A percentile compares a stretch with the other conserved stretches of the same genome.
Evolutionary conservation across 2,113 vertebrate species (phyloP).

Genomic region (Marmota flaviventris): DNA sequence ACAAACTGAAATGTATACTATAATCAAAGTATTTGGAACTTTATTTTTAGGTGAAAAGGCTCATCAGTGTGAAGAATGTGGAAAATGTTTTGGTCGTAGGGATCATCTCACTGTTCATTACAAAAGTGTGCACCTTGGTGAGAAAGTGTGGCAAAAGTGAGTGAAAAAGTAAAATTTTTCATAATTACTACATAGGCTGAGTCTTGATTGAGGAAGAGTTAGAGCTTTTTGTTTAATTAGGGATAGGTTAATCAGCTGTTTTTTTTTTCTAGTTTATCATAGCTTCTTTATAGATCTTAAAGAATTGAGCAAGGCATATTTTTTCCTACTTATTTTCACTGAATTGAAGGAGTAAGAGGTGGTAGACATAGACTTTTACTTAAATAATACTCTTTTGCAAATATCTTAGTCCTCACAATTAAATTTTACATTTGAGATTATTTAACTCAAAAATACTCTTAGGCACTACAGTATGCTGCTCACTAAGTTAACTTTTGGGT

Average conservation of each 20-base stretch:
- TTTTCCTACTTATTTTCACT: background rate
- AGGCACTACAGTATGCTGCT: background rate
- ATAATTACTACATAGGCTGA: background rate
- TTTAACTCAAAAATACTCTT: background rate
- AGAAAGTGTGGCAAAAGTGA: slow-evolving; percentile 99
- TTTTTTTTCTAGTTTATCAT: background rate
- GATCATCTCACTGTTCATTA: slow-evolving; percentile 99
- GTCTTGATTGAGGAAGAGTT: background rate
- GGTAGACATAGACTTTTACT: background rate
- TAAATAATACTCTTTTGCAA: background rate
- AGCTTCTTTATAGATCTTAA: background rate
- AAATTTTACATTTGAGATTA: background rate
- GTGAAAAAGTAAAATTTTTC: slow-evolving; percentile 66
- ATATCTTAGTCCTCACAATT: background rate
- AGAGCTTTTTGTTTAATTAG: background rate
- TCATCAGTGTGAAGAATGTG: slow-evolving; percentile 99
- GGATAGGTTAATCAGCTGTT: background rate
- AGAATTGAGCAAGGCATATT: background rate
- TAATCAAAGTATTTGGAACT: slow-evolving; percentile 35
- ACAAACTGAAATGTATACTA: background rate
- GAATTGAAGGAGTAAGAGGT: background rate
- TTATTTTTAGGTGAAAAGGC: slow-evolving; percentile 94
- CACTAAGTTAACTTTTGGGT: background rate
- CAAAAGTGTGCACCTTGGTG: slow-evolving; percentile 97
- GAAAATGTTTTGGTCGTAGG: slow-evolving; percentile 97